A percentile compares a stretch with the other conserved stretches of the same genome.
These are phyloP conservation scores for Drosophila nigrodunni DNA, from an alignment of 1,140 invertebrate genomes.

Conservation along the genomic window DNA sequence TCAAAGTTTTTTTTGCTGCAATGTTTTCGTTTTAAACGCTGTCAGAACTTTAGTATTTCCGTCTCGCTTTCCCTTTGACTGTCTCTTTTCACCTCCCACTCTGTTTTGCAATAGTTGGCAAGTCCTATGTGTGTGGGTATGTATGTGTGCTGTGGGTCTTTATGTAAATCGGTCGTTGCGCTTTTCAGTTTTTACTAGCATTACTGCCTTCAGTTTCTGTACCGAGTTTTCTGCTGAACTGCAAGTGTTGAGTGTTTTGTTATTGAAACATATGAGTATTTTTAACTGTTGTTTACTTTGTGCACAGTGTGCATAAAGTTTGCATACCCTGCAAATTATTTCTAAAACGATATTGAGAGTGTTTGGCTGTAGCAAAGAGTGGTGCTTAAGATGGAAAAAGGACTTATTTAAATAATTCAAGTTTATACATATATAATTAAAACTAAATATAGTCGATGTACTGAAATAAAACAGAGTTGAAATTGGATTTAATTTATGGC, in stretches of 20 bases:
- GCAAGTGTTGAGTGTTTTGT: constrained; percentile 78
- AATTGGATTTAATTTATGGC: too few species aligned
- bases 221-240: constrained; percentile 17
- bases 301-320: constrained; percentile 33
- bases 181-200: constrained; percentile 45
- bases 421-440: too few species aligned
- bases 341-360: not conserved
- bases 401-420: too few species aligned
- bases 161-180: constrained; percentile 79
- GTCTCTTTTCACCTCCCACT: not conserved
- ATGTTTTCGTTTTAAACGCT: constrained; percentile 49
- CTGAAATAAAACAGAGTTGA: too few species aligned
- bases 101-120: constrained; percentile 44
- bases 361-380: not conserved
- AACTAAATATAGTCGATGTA: too few species aligned
- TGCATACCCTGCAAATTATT: constrained; percentile 21
- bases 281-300: constrained; percentile 63
- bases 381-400: too few species aligned
- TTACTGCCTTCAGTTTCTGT: constrained; percentile 4
- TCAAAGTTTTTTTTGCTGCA: constrained; percentile 31
- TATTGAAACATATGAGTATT: constrained; percentile 77
- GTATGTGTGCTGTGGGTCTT: constrained; percentile 45
- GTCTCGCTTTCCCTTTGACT: not conserved
- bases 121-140: constrained; percentile 27
- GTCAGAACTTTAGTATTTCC: constrained; percentile 39